Conservation (phyloP, 2,797 vertebrate genomes). For the Sebastes aleutianus region DNA sequence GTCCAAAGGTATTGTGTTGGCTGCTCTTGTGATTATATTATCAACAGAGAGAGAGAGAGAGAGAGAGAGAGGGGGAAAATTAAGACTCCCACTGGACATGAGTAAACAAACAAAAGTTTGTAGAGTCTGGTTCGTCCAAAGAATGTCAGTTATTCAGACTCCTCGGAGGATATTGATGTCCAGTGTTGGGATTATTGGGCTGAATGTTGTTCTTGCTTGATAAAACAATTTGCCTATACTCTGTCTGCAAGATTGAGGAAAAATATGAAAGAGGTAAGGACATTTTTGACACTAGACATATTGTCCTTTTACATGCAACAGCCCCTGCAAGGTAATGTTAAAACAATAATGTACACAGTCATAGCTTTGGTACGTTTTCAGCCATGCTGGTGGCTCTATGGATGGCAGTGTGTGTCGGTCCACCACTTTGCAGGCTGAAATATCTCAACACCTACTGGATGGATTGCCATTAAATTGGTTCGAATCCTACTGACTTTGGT, state of each 20-base stretch:
- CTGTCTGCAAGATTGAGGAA: not conserved
- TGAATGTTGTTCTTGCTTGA: constrained; percentile 38
- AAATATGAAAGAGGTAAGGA: not conserved
- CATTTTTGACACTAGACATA: not conserved
- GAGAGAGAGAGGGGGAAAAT: constrained; percentile 36
- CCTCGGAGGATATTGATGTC: constrained; percentile 64
- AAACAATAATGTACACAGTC: not conserved
- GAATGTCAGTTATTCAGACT: constrained; percentile 69
- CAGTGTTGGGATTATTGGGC: constrained; percentile 39
- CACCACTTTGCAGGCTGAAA: not conserved
- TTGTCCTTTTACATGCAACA: not conserved
- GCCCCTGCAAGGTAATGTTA: not conserved
- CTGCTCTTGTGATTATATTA: constrained; percentile 69
- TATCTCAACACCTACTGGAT: not conserved
- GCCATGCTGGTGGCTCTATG: not conserved
- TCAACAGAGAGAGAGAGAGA: constrained; percentile 45
- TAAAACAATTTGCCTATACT: constrained; percentile 30
- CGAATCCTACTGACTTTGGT: not conserved
- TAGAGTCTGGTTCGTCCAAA: constrained; percentile 60
- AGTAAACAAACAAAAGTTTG: constrained; percentile 60
- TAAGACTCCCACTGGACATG: constrained; percentile 61
- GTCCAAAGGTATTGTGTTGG: constrained; percentile 68
- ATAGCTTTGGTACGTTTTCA: not conserved
- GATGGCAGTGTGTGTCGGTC: not conserved
- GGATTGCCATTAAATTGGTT: not conserved